Evolutionary conservation across 2,888 invertebrate species (phyloP).

Genomic region (Agrochola macilenta): DNA sequence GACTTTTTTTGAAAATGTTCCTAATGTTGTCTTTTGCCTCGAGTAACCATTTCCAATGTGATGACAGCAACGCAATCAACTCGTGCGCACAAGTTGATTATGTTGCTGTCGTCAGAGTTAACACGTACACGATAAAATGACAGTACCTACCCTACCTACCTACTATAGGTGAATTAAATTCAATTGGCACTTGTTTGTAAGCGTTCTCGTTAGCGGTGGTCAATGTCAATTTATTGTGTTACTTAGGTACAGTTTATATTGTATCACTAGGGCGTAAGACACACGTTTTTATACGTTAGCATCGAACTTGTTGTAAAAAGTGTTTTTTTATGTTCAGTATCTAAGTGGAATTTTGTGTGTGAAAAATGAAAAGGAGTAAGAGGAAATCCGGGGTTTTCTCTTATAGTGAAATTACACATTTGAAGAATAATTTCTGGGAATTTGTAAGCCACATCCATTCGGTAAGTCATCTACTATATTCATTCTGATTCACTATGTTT

Average conservation of each 20-base stretch:
- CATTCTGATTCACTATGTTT: too few relatives aligned
- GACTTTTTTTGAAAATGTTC: too few relatives aligned
- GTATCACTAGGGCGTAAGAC: constrained; percentile 5
- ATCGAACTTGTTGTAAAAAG: background rate
- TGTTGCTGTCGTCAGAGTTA: constrained; percentile 33
- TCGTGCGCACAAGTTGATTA: constrained; percentile 33
- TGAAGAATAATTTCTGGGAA: constrained; percentile 2
- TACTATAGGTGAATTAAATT: constrained; percentile 53
- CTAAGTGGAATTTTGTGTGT: background rate
- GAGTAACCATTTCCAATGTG: constrained; percentile 9
- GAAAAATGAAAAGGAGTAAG: constrained; percentile 1
- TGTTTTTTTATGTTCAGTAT: background rate
- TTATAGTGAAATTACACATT: background rate
- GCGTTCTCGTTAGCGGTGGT: constrained; percentile 40
- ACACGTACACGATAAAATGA: constrained; percentile 40
- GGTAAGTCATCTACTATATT: background rate
- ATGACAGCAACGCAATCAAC: constrained; percentile 26
- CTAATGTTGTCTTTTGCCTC: too few relatives aligned
- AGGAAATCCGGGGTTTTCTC: background rate
- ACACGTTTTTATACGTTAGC: background rate
- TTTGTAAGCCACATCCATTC: background rate
- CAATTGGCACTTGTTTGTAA: constrained; percentile 60
- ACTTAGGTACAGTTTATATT: background rate
- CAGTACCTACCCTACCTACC: background rate
- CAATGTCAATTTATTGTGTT: constrained; percentile 47